Evolutionary conservation across 2,113 vertebrate species (phyloP), one percentile per base, ranked within the genome.

Genomic region (human): DNA sequence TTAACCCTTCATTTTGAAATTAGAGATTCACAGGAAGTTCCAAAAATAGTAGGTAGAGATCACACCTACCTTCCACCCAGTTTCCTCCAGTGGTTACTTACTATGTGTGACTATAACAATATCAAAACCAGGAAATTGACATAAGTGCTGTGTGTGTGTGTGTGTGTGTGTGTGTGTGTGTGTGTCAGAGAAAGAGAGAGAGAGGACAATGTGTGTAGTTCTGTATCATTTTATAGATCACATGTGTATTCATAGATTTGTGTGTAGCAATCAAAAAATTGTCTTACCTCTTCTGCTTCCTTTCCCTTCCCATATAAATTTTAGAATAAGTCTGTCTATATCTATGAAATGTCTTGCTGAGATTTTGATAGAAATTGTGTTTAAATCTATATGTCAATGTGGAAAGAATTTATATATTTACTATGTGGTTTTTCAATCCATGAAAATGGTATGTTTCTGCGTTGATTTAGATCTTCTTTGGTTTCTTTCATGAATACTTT

Each of bases 1-100:
- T 30, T 27, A 32, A n/a, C 20, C 59, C 45, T 83, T 88, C 80
- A n/a, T 96, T 81, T 83, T 66, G 52, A 92, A 89, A 91, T 75
- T 81, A 38, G 14, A 80, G 70, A 88, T 23, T 80, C 76, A 48
- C 18, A 70, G 59, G 38, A 70, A 75, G 35, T 84, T 81, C 48
- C 38, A n/a, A 83, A 93, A 81, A 25, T 55, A 55, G 52, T 16
- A 23, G 43, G 82, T 23, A 17, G 68, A 84, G 48, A 43, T 5
- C 0, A 22, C 48, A 57, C 2, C 7, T 25, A 43, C 2, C 8
- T 2, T 30, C 50, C 14, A 2, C 43, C 38, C 32, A 43, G 20
- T 32, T 27, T 10, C 85, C 79, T 43, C 23, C 23, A 83, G 5
- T 50, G 22, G 4, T 27, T 45, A 13, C 4, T 32, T 43, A 38